These are phyloP conservation scores for Pycnonotus jocosus DNA, from an alignment of 2,113 vertebrate genomes.

Conservation along the genomic window DNA sequence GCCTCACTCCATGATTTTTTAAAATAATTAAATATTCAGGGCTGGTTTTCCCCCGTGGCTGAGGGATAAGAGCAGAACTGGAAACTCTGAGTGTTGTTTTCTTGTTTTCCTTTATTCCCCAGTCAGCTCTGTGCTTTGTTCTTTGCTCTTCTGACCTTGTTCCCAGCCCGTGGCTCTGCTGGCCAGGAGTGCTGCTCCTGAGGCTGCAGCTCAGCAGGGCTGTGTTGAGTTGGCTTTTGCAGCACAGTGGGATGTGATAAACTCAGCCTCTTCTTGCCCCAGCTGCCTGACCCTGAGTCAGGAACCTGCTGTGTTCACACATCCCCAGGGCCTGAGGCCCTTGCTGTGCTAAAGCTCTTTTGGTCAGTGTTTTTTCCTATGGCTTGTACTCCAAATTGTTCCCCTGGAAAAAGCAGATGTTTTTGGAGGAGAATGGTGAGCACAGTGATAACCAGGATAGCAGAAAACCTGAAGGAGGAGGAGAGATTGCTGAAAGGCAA, in stretches of 20 bases:
- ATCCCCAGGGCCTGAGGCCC: neutral
- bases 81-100: neutral
- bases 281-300: neutral
- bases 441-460: slow-evolving; percentile 17
- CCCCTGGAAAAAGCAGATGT: neutral
- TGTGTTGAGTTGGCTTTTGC: neutral
- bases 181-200: neutral
- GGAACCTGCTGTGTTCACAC: neutral
- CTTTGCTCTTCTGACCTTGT: neutral
- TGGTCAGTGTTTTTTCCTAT: fast-evolving
- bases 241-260: neutral
- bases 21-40: neutral
- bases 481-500: slow-evolving; percentile 6
- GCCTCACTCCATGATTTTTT: neutral
- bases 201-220: neutral
- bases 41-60: neutral
- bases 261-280: neutral
- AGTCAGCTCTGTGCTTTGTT: neutral
- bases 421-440: slow-evolving; percentile 35
- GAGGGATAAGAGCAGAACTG: neutral
- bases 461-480: slow-evolving; percentile 2
- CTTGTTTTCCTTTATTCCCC: neutral
- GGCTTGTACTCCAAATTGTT: neutral
- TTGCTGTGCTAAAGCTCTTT: neutral
- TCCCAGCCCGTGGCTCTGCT: neutral